Base-by-base conservation (phyloP, 2,113 vertebrate genomes). In the Gymnocephalus cernua region DNA sequence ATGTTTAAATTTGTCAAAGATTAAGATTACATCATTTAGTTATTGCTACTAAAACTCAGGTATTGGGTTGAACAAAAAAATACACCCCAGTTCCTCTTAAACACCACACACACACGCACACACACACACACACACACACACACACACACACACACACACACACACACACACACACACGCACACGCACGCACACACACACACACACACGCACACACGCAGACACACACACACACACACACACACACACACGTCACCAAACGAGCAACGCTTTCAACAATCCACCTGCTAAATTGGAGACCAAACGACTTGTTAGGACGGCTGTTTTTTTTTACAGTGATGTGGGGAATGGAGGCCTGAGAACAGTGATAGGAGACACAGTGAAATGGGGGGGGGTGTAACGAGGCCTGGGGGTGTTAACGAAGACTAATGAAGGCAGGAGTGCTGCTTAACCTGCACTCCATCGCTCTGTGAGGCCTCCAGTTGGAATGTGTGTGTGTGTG, bases 371-470 rank as follows among this genome's bases (percentile, higher is more conserved):
- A 23, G 19, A 82, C 44, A 62, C 4, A 73, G 51, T 45, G 25
- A 68, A 78, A 25, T 14, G 9, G 48, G 58, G 7, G 21, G 7
- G 35, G 32, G 25, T 1, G 21, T 59, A 48, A 64, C 8, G 41
- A 71, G 27, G 59, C 38, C 23, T 16, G 11, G 62, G 76, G 84
- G 41, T 63, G 66, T 69, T 85, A 84, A 85, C 48, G 58, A 87
- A 91, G 77, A 87, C 73, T 80, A 80, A 92, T 89, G 82, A 88
- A 68, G 47, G 67, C 82, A 74, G 76, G 78, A 88, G 86, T 69
- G 87, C 85, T 80, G 86, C 77, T 86, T 80, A 86, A 84, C 87
- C 86, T 87, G 65, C 69, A 27, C 86, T 80, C 78, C 64, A 85
- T 86, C 76, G 38, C 67, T 88, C 89, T 82, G 48, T 54, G 53